Conservation (phyloP, 35 echinoderm and acorn worm species). For the Lytechinus pictus region DNA sequence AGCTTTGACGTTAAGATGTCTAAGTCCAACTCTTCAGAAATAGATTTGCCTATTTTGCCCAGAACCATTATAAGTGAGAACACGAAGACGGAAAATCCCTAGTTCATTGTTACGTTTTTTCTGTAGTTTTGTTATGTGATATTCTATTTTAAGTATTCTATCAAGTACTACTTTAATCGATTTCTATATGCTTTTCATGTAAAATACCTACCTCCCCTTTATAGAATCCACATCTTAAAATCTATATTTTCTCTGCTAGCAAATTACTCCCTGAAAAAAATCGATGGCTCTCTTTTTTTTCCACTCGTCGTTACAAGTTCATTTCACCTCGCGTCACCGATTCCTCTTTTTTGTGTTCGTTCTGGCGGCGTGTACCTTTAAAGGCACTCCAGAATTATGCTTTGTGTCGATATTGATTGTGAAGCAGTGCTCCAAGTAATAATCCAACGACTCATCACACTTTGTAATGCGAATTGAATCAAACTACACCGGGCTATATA, state of each 20-base stretch:
- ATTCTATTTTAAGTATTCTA: no score
- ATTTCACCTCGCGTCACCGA: neutral
- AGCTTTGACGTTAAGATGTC: no score
- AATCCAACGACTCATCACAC: neutral
- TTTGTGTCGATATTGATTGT: slow-evolving; percentile 13
- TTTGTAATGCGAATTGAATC: neutral
- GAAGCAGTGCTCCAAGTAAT: slow-evolving; percentile 8
- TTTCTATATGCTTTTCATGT: no score
- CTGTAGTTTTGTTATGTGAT: no score
- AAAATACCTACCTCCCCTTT: no score
- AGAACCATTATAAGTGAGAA: no score
- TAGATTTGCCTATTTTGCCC: no score
- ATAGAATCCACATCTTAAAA: no score
- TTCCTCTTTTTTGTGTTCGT: neutral
- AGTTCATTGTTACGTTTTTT: no score
- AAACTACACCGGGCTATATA: neutral
- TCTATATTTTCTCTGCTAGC: neutral
- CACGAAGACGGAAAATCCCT: no score
- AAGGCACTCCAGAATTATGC: neutral
- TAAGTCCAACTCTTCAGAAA: no score
- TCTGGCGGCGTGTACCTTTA: neutral
- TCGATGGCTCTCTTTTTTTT: neutral
- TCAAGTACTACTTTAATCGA: no score
- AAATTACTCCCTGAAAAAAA: neutral
- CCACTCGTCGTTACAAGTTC: neutral